phyloP scores from a whole-genome alignment of 2,113 vertebrate genomes.

The Pangasianodon hypophthalmus region DNA sequence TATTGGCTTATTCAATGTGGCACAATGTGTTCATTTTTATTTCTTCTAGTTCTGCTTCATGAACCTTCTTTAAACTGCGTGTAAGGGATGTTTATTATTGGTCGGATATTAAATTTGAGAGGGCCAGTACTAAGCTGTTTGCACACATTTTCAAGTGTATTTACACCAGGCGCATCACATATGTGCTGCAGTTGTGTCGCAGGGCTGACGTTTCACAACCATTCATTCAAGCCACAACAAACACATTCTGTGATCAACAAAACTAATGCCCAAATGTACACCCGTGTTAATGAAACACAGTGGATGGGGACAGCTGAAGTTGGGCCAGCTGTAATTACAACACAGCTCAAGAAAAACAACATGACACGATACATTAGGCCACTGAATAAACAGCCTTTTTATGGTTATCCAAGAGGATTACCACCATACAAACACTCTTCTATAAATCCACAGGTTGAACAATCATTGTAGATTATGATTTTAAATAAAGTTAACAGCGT shows the following conservation, averaged over 20 bases:
- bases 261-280: not conserved
- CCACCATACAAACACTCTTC: not conserved
- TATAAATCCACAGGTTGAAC: not conserved
- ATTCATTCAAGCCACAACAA: not conserved
- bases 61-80: slow-evolving; percentile 29
- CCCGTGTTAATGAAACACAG: not conserved
- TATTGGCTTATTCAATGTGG: not conserved
- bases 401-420: not conserved
- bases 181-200: not conserved
- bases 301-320: slow-evolving; percentile 2
- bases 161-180: not conserved
- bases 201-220: not conserved
- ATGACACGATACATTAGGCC: not conserved
- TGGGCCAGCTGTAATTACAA: not conserved
- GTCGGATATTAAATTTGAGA: slow-evolving; percentile 33
- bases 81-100: slow-evolving; percentile 32
- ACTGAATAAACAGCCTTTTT: not conserved
- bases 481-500: not conserved
- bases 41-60: not conserved
- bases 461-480: not conserved
- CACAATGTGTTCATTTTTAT: not conserved
- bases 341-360: not conserved
- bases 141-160: not conserved
- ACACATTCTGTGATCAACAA: not conserved
- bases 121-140: not conserved